Conservation (phyloP, 2,113 vertebrate species). For the Mungos mungo region DNA sequence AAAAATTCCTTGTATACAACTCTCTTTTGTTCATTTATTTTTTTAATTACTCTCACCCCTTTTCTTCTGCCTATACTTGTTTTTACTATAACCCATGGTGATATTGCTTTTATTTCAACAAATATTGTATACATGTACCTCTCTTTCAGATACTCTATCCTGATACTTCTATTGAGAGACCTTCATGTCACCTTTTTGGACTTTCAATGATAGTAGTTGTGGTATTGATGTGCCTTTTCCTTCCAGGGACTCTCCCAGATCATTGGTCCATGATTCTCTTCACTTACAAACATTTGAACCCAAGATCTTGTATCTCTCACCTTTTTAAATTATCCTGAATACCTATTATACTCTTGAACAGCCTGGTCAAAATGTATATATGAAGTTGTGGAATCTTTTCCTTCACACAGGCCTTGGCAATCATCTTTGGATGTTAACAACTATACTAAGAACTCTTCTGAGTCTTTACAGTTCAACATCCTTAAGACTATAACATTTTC, state of each 20-base stretch:
- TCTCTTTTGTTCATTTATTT: neutral
- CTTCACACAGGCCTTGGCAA: neutral
- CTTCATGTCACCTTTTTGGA: neutral
- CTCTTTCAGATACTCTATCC: neutral
- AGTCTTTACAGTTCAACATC: neutral
- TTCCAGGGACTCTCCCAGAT: neutral
- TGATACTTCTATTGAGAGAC: rapidly evolving
- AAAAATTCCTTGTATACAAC: neutral
- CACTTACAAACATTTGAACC: neutral
- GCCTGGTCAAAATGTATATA: neutral
- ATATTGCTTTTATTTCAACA: neutral
- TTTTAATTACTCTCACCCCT: neutral
- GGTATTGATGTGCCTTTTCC: neutral
- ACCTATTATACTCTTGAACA: neutral
- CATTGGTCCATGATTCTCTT: neutral
- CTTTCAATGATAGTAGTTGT: neutral
- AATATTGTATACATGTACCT: neutral
- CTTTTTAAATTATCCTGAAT: neutral
- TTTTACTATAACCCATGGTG: neutral
- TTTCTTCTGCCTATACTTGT: neutral
- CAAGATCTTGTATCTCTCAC: neutral
- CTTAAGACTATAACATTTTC: neutral
- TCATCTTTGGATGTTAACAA: neutral
- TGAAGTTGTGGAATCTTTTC: neutral
- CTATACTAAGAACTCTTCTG: neutral